Conservation (phyloP, 2,888 invertebrate species). For the Agrilus biguttatus region DNA sequence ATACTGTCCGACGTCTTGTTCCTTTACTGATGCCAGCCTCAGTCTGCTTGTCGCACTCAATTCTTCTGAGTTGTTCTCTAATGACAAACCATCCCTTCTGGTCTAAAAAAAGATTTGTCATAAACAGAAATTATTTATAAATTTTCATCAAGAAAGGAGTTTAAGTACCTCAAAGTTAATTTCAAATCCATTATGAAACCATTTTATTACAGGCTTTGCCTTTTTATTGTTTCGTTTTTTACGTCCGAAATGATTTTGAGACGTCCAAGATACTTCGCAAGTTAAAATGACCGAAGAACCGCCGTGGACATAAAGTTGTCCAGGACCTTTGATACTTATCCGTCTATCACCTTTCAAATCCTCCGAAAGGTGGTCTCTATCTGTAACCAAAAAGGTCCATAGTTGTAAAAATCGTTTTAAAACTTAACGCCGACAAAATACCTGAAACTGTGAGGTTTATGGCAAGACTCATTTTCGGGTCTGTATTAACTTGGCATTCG, state of each 20-base stretch:
- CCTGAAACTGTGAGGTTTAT: conserved; percentile 49
- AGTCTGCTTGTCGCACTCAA: conserved; percentile 42
- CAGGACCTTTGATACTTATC: conserved; percentile 38
- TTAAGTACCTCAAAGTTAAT: conserved; percentile 37
- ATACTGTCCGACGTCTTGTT: conserved; percentile 43
- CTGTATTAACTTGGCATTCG: conserved; percentile 63
- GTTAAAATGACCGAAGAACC: conserved; percentile 41
- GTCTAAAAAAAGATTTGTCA: conserved; percentile 21
- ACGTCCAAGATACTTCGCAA: conserved; percentile 35
- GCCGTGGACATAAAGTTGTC: conserved; percentile 36
- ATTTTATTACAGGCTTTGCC: conserved; percentile 29
- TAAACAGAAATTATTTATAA: neutral
- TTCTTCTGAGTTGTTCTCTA: conserved; percentile 48
- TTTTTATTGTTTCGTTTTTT: too few relatives aligned
- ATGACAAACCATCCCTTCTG: conserved; percentile 42
- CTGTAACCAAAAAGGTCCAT: conserved; percentile 3
- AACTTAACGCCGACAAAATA: conserved; percentile 21
- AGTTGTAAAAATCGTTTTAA: neutral
- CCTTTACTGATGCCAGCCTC: conserved; percentile 42
- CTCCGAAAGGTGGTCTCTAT: conserved; percentile 6
- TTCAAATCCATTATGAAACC: conserved; percentile 41
- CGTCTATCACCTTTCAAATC: conserved; percentile 14
- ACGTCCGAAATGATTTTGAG: neutral
- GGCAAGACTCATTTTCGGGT: conserved; percentile 57
- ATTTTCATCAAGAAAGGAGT: too few relatives aligned